phyloP scores from a whole-genome alignment of 2,888 invertebrate genomes.

The Eulithis testata region DNA sequence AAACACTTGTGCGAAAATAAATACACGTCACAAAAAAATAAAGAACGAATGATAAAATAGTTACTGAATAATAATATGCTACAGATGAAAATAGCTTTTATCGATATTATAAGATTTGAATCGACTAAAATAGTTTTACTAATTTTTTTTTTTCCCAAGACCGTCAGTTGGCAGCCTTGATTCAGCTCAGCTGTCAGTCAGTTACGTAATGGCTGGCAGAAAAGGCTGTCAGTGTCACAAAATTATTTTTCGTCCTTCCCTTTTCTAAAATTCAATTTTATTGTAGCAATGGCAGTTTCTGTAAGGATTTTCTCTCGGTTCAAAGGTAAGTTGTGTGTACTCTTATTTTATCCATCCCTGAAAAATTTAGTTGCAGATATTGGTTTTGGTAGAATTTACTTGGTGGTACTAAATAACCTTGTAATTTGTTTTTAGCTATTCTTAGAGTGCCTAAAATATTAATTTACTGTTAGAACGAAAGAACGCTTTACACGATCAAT shows the following conservation, averaged over 20 bases:
- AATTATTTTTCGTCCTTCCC: constrained; percentile 55
- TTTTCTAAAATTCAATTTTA: constrained; percentile 45
- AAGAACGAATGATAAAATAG: not conserved
- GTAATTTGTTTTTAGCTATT: constrained; percentile 44
- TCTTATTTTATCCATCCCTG: not conserved
- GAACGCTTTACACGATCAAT: constrained; percentile 24
- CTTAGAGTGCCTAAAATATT: constrained; percentile 13
- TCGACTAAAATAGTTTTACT: no score
- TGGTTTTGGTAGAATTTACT: constrained; percentile 26
- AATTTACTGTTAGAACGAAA: constrained; percentile 15
- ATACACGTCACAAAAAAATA: constrained; percentile 9
- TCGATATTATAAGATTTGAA: no score
- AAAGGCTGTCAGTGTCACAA: constrained; percentile 69
- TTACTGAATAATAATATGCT: no score
- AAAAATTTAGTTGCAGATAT: not conserved
- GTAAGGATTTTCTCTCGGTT: constrained; percentile 84
- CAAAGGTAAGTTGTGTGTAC: constrained; percentile 74
- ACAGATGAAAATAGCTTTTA: no score
- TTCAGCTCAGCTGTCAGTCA: constrained; percentile 16
- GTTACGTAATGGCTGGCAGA: constrained; percentile 69
- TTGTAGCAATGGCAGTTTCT: constrained; percentile 83
- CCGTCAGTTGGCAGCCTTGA: constrained; percentile 19
- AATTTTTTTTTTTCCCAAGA: no score
- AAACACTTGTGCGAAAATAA: constrained; percentile 4
- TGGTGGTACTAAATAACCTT: constrained; percentile 56